phyloP scores from a whole-genome alignment of 2,113 vertebrate genomes.

The Oryzias celebensis region DNA sequence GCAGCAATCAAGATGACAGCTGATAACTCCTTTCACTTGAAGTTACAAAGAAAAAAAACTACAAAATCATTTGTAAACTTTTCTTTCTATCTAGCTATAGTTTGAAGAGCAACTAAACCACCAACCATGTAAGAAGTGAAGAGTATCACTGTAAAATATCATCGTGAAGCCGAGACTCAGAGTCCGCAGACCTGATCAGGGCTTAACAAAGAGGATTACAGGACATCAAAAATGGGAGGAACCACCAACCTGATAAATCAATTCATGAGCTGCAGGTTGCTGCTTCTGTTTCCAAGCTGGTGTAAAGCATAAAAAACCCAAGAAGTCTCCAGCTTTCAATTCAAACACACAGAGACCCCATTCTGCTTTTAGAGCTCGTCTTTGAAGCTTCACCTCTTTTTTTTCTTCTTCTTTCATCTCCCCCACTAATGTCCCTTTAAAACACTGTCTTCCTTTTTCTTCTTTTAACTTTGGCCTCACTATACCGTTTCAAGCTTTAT shows the following conservation, averaged over 20 bases:
- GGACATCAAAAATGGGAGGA: constrained; percentile 85
- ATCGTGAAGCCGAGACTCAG: constrained; percentile 85
- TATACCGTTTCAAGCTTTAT: constrained; percentile 6
- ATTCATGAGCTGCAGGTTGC: constrained; percentile 82
- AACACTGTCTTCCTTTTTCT: background rate
- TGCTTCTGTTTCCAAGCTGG: constrained; percentile 80
- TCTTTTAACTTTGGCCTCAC: background rate
- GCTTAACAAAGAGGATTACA: constrained; percentile 74
- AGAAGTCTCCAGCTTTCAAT: background rate
- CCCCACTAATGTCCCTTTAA: too few species aligned
- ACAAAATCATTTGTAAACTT: too few species aligned
- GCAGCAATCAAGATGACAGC: too few species aligned
- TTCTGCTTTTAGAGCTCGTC: background rate
- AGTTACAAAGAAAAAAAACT: too few species aligned
- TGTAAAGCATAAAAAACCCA: constrained; percentile 35
- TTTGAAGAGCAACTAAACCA: constrained; percentile 11
- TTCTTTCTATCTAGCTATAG: too few species aligned
- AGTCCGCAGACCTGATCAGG: constrained; percentile 86
- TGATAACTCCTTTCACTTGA: too few species aligned
- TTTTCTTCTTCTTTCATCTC: background rate
- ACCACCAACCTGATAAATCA: constrained; percentile 94
- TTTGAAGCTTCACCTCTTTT: background rate
- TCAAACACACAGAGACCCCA: background rate
- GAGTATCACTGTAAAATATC: constrained; percentile 99
- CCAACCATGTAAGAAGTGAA: constrained; percentile 68